Conservation (phyloP, 2,113 vertebrate species). For the Parotia lawesii region DNA sequence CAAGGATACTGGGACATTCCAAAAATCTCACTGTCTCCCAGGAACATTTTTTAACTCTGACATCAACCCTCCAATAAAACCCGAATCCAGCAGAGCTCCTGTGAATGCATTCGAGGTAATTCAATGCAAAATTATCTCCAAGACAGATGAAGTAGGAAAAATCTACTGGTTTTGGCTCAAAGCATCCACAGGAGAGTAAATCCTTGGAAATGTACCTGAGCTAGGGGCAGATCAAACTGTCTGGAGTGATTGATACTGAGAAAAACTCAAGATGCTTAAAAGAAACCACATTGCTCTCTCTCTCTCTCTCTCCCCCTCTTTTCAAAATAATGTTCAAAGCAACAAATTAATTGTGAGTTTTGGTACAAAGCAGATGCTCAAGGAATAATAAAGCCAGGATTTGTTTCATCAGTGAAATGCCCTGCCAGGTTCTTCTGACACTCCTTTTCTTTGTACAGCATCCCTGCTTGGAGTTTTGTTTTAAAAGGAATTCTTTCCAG, state of each 20-base stretch:
- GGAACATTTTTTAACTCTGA: constrained; percentile 65
- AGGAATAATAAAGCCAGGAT: constrained; percentile 21
- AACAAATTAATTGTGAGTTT: neutral
- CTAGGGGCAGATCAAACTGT: neutral
- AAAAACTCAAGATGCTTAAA: neutral
- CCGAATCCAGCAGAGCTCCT: constrained; percentile 31
- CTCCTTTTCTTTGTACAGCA: neutral
- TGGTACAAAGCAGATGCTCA: neutral
- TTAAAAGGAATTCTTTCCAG: constrained; percentile 37
- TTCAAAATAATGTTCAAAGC: neutral
- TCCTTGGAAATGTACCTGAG: neutral
- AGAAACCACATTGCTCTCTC: neutral
- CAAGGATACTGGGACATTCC: constrained; percentile 50
- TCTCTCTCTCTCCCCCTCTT: neutral
- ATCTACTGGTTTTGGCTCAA: neutral
- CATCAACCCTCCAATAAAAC: constrained; percentile 51
- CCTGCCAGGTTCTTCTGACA: neutral
- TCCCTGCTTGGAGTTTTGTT: neutral
- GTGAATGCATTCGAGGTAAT: constrained; percentile 34
- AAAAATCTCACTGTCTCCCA: constrained; percentile 46
- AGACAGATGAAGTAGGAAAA: constrained; percentile 57
- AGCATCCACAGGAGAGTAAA: neutral
- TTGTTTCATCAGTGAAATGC: neutral
- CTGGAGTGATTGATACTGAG: neutral
- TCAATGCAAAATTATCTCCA: constrained; percentile 44